Evolutionary conservation across 2,888 invertebrate genomes (phyloP).

Genomic region (Agonopterix alstromeriana): DNA sequence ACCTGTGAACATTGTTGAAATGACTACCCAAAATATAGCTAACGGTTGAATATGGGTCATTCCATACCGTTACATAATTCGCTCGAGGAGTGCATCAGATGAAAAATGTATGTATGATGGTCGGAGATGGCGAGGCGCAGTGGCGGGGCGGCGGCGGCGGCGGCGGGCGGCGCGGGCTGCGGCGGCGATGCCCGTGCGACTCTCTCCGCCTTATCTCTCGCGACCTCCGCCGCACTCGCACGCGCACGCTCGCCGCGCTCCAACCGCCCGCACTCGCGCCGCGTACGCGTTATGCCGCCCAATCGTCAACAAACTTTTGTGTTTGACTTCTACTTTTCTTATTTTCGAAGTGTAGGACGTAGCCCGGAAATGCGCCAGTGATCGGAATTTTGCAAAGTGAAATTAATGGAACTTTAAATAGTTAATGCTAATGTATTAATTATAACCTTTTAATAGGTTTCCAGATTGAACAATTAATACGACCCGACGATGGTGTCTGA

Average conservation of each 20-base stretch:
- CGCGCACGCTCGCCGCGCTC: constrained; percentile 53
- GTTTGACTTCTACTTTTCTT: constrained; percentile 46
- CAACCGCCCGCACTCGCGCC: constrained; percentile 41
- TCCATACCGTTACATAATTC: constrained; percentile 65
- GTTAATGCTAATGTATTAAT: neutral
- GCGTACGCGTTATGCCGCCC: constrained; percentile 63
- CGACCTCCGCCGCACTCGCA: constrained; percentile 72
- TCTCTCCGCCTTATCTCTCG: constrained; percentile 75
- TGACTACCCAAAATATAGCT: constrained; percentile 7
- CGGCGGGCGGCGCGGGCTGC: constrained; percentile 21
- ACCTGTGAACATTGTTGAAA: no score
- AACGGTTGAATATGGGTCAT: constrained; percentile 45
- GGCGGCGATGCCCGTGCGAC: constrained; percentile 55
- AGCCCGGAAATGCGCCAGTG: constrained; percentile 56
- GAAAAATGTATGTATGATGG: constrained; percentile 59
- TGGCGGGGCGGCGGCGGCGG: constrained; percentile 40
- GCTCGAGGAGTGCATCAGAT: constrained; percentile 56
- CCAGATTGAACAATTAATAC: constrained; percentile 18
- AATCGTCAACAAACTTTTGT: constrained; percentile 48
- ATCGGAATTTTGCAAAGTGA: constrained; percentile 12
- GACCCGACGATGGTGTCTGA: constrained; percentile 78
- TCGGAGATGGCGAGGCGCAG: constrained; percentile 46
- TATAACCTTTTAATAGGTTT: constrained; percentile 1
- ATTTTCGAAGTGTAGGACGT: constrained; percentile 48
- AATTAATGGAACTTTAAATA: constrained; percentile 1